phyloP scores from a whole-genome alignment of 2,888 invertebrate species.

The Drosophila histrio region DNA sequence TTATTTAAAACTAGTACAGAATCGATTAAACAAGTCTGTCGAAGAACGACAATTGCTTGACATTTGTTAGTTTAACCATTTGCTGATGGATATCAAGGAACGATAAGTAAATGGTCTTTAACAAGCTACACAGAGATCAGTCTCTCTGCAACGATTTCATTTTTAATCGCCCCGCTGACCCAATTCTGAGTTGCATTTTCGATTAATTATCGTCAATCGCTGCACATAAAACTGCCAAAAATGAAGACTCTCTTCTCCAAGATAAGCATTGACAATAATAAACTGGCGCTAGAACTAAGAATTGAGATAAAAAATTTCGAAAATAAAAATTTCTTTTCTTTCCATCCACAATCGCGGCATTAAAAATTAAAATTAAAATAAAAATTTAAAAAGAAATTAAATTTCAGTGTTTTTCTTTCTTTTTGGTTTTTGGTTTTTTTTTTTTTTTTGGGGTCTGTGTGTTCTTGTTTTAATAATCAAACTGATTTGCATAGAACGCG shows the following conservation, averaged over 20 bases:
- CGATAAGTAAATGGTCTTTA: neutral
- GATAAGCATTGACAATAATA: constrained; percentile 2
- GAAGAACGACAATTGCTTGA: constrained; percentile 4
- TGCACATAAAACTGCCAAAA: constrained; percentile 43
- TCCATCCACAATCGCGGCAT: neutral
- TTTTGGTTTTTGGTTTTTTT: neutral
- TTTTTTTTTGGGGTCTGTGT: constrained; percentile 1
- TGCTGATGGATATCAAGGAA: constrained; percentile 6
- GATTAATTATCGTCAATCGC: constrained; percentile 35
- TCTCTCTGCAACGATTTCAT: neutral
- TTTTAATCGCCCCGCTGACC: constrained; percentile 41
- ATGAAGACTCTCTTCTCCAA: neutral
- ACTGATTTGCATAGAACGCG: constrained; percentile 55
- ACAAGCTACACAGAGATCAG: neutral
- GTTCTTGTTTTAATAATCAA: constrained; percentile 47
- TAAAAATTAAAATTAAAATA: constrained; percentile 41
- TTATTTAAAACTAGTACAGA: constrained; percentile 6
- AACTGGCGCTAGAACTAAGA: constrained; percentile 35
- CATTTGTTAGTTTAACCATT: constrained; percentile 8
- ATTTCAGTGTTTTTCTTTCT: constrained; percentile 26
- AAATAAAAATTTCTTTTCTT: neutral
- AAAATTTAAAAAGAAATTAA: constrained; percentile 45
- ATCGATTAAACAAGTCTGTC: neutral
- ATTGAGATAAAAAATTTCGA: neutral
- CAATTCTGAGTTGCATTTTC: constrained; percentile 27